A percentile compares a stretch with the other conserved stretches of the same genome.
Evolutionary conservation across 2,888 invertebrate genomes (phyloP).

Genomic region (Spatulosminthurus flaviceps): DNA sequence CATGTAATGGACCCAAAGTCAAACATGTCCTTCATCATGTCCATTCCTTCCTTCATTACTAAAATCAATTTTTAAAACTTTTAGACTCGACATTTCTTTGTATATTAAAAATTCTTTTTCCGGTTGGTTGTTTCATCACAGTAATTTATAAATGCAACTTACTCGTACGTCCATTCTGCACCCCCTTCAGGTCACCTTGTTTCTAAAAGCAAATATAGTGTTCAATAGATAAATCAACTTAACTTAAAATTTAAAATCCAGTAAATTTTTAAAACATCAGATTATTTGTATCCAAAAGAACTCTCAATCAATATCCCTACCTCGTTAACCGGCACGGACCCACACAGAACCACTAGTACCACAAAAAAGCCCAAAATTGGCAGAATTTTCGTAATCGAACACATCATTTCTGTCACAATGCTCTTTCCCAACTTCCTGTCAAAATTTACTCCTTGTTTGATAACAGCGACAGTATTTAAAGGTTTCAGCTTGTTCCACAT

Average conservation of each 20-base stretch:
- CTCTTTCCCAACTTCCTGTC: background rate
- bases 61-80: background rate
- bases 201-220: background rate
- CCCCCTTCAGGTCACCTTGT: background rate
- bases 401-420: background rate
- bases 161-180: background rate
- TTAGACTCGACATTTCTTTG: background rate
- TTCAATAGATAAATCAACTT: too few relatives aligned
- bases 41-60: background rate
- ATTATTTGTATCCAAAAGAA: too few relatives aligned
- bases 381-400: background rate
- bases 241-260: too few relatives aligned
- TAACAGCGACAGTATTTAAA: constrained; percentile 19
- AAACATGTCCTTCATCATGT: constrained; percentile 43
- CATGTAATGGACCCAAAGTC: constrained; percentile 28
- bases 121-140: too few relatives aligned
- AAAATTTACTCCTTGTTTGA: background rate
- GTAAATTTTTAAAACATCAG: too few relatives aligned
- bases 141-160: background rate
- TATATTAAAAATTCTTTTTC: background rate
- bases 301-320: background rate
- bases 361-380: background rate
- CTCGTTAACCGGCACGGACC: background rate
- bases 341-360: background rate
- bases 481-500: background rate